Percentiles rank a stretch among this genome's conserved stretches.
Conservation (phyloP, 2,113 vertebrate genomes). For the Pogona vitticeps region DNA sequence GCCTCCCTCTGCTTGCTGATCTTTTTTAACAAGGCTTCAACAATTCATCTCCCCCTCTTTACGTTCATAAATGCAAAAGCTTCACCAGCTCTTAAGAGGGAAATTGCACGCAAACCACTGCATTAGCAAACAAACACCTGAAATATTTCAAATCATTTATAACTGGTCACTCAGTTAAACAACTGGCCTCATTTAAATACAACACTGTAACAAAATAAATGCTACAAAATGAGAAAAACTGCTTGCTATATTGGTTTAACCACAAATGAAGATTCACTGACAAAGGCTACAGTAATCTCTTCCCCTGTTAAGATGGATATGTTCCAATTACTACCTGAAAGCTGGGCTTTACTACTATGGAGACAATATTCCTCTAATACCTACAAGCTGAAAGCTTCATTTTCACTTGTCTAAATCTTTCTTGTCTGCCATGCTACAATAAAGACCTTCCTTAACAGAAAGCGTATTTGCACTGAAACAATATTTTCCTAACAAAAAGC, state of each 20-base stretch:
- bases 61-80: neutral
- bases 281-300: slow-evolving; percentile 47
- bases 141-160: slow-evolving; percentile 71
- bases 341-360: slow-evolving; percentile 63
- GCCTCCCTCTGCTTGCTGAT: neutral
- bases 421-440: slow-evolving; percentile 57
- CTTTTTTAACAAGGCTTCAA: neutral
- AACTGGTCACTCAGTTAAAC: slow-evolving; percentile 66
- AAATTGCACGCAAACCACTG: neutral
- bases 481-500: slow-evolving; percentile 74
- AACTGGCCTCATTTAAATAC: slow-evolving; percentile 60
- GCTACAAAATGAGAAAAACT: slow-evolving; percentile 72
- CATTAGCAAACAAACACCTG: slow-evolving; percentile 33
- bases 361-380: slow-evolving; percentile 50
- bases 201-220: slow-evolving; percentile 57
- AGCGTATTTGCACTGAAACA: slow-evolving; percentile 70
- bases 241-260: slow-evolving; percentile 64
- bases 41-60: neutral
- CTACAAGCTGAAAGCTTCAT: slow-evolving; percentile 58
- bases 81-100: neutral
- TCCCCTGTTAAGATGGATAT: slow-evolving; percentile 46
- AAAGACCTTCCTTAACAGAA: slow-evolving; percentile 73
- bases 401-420: slow-evolving; percentile 44
- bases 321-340: slow-evolving; percentile 70
- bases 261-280: slow-evolving; percentile 47